Evolutionary conservation across 2,113 vertebrate species (phyloP).

Genomic region (Epinephelus lanceolatus): DNA sequence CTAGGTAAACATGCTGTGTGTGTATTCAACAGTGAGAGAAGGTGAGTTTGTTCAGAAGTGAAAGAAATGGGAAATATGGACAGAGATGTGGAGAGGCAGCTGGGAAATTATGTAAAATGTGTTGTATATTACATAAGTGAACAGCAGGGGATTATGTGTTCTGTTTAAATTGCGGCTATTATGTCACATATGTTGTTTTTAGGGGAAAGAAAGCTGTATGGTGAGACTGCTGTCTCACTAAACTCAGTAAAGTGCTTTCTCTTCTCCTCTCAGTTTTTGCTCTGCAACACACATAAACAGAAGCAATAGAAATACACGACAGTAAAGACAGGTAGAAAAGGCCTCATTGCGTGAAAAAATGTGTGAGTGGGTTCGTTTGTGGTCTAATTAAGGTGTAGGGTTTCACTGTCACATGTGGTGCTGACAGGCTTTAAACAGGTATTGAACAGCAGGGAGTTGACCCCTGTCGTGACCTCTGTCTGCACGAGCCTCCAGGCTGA

Average conservation of each 20-base stretch:
- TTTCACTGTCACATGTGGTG: constrained; percentile 36
- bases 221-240: neutral
- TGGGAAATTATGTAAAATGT: constrained; percentile 13
- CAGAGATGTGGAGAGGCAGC: constrained; percentile 32
- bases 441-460: constrained; percentile 15
- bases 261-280: neutral
- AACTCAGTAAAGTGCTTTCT: neutral
- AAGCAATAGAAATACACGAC: neutral
- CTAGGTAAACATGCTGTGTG: constrained; percentile 53
- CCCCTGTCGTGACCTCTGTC: constrained; percentile 51
- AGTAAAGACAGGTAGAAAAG: neutral
- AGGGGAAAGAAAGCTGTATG: neutral
- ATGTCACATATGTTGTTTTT: constrained; percentile 13
- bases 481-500: constrained; percentile 19
- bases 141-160: constrained; percentile 2
- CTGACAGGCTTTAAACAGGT: constrained; percentile 35
- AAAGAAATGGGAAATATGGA: constrained; percentile 36
- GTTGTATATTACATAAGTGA: constrained; percentile 6
- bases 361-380: constrained; percentile 11
- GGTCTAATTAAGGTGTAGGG: constrained; percentile 49
- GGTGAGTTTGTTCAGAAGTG: constrained; percentile 33
- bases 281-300: neutral
- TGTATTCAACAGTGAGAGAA: constrained; percentile 45
- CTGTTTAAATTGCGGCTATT: constrained; percentile 10
- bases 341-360: neutral